Percentiles rank a stretch among this genome's conserved stretches.
Conservation (phyloP, 2,113 vertebrate genomes). For the Cettia cetti region DNA sequence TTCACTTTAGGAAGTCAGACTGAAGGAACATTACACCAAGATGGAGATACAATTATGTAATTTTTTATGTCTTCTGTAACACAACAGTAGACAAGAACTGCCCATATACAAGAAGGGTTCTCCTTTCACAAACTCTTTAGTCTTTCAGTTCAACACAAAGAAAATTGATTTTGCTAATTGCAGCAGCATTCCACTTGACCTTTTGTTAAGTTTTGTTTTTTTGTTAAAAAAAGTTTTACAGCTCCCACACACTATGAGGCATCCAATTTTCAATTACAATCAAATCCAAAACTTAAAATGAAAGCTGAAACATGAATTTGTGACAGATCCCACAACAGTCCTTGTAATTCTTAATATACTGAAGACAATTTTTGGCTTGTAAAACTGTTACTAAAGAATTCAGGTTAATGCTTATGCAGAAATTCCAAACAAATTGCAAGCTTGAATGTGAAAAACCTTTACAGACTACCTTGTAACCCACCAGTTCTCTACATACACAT, state of each 20-base stretch:
- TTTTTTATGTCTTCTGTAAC: background rate
- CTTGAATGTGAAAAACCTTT: background rate
- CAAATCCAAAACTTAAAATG: background rate
- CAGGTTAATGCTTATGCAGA: background rate
- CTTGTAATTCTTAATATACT: background rate
- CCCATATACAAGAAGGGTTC: background rate
- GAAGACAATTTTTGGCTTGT: background rate
- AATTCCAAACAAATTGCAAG: background rate
- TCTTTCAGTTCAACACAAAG: background rate
- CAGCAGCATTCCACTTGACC: background rate
- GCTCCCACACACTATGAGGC: background rate
- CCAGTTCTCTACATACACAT: background rate
- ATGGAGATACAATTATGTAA: fast-evolving
- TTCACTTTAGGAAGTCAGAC: background rate
- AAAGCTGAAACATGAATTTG: background rate
- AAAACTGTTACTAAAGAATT: background rate
- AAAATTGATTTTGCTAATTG: background rate
- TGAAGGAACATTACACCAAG: background rate
- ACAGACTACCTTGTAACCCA: background rate
- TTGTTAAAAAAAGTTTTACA: background rate
- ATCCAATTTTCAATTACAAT: background rate
- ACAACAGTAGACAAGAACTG: background rate
- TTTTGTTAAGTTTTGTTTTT: background rate
- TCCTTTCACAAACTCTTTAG: background rate
- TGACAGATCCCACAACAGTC: background rate